These are phyloP conservation scores for Stenotaenia linearis DNA, from an alignment of 2,888 invertebrate genomes.

Conservation along the genomic window DNA sequence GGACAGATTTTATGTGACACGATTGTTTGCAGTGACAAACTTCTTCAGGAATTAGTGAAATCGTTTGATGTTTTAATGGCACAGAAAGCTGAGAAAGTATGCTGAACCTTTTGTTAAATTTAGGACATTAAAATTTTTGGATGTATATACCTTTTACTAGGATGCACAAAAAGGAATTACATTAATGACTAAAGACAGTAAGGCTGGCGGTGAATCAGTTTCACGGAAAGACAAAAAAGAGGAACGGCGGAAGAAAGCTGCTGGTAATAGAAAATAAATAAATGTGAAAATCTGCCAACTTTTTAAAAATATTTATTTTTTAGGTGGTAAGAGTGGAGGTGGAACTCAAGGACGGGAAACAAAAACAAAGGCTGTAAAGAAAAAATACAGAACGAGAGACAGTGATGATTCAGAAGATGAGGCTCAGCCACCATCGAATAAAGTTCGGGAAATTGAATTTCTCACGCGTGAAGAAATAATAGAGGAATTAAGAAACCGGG, in stretches of 20 bases:
- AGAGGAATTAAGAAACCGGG: conserved; percentile 54
- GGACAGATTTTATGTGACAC: conserved; percentile 52
- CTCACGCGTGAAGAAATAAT: conserved; percentile 63
- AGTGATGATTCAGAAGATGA: conserved; percentile 65
- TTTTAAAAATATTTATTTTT: background rate
- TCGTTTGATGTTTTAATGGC: conserved; percentile 62
- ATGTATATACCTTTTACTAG: no score
- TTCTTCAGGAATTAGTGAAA: conserved; percentile 62
- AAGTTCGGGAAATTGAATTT: conserved; percentile 57
- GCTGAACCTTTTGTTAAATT: background rate
- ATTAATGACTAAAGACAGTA: background rate
- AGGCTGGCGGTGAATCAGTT: background rate
- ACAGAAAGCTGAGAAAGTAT: conserved; percentile 53
- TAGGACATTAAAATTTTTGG: no score
- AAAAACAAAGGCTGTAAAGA: conserved; percentile 89
- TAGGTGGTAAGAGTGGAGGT: conserved; percentile 77
- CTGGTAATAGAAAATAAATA: conserved; percentile 46
- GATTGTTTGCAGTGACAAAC: conserved; percentile 56
- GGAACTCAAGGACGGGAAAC: conserved; percentile 91
- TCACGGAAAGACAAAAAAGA: conserved; percentile 63
- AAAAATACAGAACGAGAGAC: conserved; percentile 56
- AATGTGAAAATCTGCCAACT: background rate
- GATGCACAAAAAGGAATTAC: conserved; percentile 32
- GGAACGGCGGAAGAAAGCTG: conserved; percentile 80
- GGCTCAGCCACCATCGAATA: conserved; percentile 31